Conservation (phyloP, 2,113 vertebrate genomes). For the Malurus cyaneus region DNA sequence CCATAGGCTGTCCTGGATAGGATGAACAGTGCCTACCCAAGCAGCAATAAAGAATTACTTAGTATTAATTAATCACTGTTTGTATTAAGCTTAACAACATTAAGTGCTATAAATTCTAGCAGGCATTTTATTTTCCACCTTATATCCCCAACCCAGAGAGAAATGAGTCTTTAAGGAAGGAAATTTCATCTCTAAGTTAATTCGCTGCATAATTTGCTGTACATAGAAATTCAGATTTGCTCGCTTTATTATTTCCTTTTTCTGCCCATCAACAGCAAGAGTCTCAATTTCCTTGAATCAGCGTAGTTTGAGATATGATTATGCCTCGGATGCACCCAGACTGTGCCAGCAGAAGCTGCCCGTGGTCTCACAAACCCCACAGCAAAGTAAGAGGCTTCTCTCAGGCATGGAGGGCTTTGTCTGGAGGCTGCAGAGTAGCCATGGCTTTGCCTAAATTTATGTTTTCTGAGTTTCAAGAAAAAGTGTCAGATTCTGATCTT, state of each 20-base stretch:
- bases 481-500: neutral
- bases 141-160: neutral
- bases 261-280: neutral
- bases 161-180: neutral
- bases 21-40: neutral
- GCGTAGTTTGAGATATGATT: neutral
- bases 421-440: neutral
- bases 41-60: neutral
- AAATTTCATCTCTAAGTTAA: neutral
- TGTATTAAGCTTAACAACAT: neutral
- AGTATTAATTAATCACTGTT: neutral
- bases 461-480: neutral
- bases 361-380: neutral
- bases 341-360: neutral
- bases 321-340: fast-evolving
- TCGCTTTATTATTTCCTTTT: neutral
- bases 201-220: neutral
- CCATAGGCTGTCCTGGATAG: neutral
- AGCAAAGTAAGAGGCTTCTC: neutral
- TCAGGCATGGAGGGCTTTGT: neutral
- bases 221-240: neutral
- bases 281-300: neutral
- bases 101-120: neutral
- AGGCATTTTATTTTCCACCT: neutral
- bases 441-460: neutral